A percentile compares a stretch with the other conserved stretches of the same genome.
Evolutionary conservation across 2,797 vertebrate genomes (phyloP).

Genomic region (Chaetophractus vellerosus): DNA sequence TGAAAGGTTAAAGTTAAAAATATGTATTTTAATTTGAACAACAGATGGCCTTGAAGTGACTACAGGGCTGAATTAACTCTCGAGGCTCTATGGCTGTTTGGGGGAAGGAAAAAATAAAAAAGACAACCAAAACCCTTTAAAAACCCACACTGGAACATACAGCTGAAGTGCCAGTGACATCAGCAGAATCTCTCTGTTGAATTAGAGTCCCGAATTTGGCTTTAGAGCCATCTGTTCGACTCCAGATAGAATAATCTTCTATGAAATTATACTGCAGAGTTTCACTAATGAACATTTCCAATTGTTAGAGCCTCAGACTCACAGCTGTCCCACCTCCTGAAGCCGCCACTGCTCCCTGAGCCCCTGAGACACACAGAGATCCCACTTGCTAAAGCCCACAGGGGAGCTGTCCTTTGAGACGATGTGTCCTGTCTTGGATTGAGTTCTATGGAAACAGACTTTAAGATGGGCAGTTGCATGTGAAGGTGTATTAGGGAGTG

Average conservation of each 20-base stretch:
- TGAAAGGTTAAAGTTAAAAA: conserved; percentile 89
- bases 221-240: conserved; percentile 82
- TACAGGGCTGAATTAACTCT: conserved; percentile 88
- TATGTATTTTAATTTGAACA: conserved; percentile 88
- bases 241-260: conserved; percentile 84
- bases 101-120: conserved; percentile 82
- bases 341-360: neutral
- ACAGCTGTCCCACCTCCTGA: conserved; percentile 23
- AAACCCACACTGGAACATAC: conserved; percentile 83
- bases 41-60: conserved; percentile 88
- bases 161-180: conserved; percentile 85
- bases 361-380: neutral
- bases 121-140: conserved; percentile 83
- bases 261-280: conserved; percentile 81
- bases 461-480: neutral
- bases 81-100: conserved; percentile 83
- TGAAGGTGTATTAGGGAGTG: neutral
- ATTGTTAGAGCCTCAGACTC: conserved; percentile 33
- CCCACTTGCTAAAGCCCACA: neutral
- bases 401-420: conserved; percentile 25
- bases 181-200: conserved; percentile 85
- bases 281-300: conserved; percentile 77
- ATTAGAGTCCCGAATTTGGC: conserved; percentile 83
- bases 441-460: neutral
- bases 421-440: neutral